Percentiles rank a stretch among this genome's conserved stretches.
Conservation (phyloP, 2,797 vertebrate genomes). For the Mionectes olivaceus region DNA sequence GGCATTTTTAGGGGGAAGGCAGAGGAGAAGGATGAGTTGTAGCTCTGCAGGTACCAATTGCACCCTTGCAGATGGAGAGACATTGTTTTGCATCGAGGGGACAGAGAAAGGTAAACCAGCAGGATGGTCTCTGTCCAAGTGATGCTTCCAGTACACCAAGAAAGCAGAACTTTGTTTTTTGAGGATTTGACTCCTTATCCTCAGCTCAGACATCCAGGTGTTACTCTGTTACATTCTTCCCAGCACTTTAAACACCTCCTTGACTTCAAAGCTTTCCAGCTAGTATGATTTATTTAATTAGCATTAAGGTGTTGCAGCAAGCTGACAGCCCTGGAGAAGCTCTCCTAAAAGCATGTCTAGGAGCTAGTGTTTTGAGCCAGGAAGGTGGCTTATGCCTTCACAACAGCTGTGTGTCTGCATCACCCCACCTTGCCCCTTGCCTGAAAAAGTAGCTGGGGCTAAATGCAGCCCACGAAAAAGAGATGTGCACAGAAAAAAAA, state of each 20-base stretch:
- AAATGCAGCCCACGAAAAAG: neutral
- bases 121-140: neutral
- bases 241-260: neutral
- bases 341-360: neutral
- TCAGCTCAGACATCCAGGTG: neutral
- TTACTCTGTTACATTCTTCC: neutral
- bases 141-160: neutral
- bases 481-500: neutral
- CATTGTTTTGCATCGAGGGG: neutral
- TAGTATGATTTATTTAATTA: neutral
- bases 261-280: neutral
- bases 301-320: neutral
- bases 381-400: neutral
- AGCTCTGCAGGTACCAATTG: rapidly evolving
- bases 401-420: neutral
- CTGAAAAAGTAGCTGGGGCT: neutral
- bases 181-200: neutral
- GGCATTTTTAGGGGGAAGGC: neutral
- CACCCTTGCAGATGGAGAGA: neutral
- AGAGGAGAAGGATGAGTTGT: neutral
- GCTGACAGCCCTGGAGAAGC: neutral
- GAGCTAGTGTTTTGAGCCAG: neutral
- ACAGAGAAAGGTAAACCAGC: neutral
- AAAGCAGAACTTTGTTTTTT: neutral
- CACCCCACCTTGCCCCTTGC: neutral